Evolutionary conservation across 1,140 invertebrate genomes (phyloP).

Genomic region (Portunus trituberculatus): DNA sequence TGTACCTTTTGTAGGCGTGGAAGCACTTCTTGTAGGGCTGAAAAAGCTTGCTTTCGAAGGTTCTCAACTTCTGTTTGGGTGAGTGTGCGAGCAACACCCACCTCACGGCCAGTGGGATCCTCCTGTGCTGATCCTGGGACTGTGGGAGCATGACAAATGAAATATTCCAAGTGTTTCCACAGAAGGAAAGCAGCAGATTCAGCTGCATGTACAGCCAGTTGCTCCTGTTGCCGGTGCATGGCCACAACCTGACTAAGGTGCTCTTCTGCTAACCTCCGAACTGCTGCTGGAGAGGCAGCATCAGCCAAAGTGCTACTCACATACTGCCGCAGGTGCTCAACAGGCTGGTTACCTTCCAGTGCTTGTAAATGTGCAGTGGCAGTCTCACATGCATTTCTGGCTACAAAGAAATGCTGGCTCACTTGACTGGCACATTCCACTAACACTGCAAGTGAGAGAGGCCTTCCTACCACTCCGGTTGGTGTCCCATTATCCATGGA

Average conservation of each 20-base stretch:
- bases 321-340: constrained; percentile 68
- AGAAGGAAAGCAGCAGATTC: constrained; percentile 68
- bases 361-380: constrained; percentile 60
- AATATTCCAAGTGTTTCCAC: constrained; percentile 68
- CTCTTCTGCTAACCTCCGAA: constrained; percentile 66
- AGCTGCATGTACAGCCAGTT: constrained; percentile 66
- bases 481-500: constrained; percentile 65
- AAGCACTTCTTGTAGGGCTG: constrained; percentile 62
- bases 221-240: constrained; percentile 61
- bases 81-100: constrained; percentile 60
- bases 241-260: constrained; percentile 61
- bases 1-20: constrained; percentile 67
- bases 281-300: constrained; percentile 64
- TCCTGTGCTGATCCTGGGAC: constrained; percentile 61
- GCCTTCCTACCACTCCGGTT: constrained; percentile 60
- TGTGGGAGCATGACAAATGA: constrained; percentile 67
- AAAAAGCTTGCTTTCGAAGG: constrained; percentile 53
- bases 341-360: constrained; percentile 67
- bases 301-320: constrained; percentile 69
- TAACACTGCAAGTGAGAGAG: constrained; percentile 54
- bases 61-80: constrained; percentile 56
- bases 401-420: constrained; percentile 58
- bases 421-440: constrained; percentile 70
- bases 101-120: constrained; percentile 45
- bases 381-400: constrained; percentile 62